phyloP scores from a whole-genome alignment of 2,888 invertebrate genomes.

The Ochlodes sylvanus region DNA sequence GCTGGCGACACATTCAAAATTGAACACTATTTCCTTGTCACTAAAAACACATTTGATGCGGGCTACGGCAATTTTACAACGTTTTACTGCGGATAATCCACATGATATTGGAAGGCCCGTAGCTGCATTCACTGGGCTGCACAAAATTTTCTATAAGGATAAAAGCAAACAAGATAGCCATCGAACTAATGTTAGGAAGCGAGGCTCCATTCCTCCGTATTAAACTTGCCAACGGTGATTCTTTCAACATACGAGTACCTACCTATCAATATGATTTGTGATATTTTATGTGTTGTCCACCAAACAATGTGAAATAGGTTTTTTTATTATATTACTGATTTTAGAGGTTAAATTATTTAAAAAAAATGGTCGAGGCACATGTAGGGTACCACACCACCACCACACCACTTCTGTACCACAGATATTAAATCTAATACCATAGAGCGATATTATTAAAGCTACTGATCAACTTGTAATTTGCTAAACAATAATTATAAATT shows the following conservation, averaged over 20 bases:
- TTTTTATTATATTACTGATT: too few relatives aligned
- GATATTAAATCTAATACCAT: too few relatives aligned
- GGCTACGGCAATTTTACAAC: constrained; percentile 63
- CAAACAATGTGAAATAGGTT: background rate
- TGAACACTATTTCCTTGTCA: constrained; percentile 52
- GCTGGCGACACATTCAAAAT: constrained; percentile 54
- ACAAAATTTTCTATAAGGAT: constrained; percentile 85
- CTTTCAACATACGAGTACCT: constrained; percentile 12
- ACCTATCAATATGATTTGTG: constrained; percentile 28
- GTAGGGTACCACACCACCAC: too few relatives aligned
- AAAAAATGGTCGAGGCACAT: too few relatives aligned
- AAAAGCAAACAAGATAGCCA: constrained; percentile 84
- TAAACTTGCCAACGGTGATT: constrained; percentile 36
- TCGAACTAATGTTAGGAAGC: constrained; percentile 73
- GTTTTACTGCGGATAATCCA: constrained; percentile 78
- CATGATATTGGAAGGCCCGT: constrained; percentile 81
- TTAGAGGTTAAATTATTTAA: too few relatives aligned
- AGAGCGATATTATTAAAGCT: too few relatives aligned
- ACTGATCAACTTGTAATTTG: too few relatives aligned
- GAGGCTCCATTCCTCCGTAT: constrained; percentile 40
- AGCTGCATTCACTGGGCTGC: constrained; percentile 82
- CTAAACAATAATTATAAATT: too few relatives aligned
- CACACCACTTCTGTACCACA: too few relatives aligned
- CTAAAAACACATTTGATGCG: constrained; percentile 57
- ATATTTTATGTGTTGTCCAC: constrained; percentile 27